Base-by-base conservation (phyloP, 2,113 vertebrate species). In the Pelusios castaneus region DNA sequence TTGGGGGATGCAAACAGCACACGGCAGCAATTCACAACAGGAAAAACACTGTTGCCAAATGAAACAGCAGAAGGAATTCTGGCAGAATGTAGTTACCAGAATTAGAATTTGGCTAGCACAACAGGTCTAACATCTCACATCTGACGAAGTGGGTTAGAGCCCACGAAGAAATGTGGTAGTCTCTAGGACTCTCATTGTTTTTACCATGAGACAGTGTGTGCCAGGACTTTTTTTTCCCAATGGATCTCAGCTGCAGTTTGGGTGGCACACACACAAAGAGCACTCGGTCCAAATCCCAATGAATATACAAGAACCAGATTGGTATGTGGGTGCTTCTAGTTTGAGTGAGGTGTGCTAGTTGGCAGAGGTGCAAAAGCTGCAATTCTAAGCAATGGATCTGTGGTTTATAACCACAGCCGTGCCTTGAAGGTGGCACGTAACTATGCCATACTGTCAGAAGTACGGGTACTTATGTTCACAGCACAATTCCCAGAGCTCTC, bases 301-400 rank as follows among this genome's bases (percentile, higher is more conserved):
- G 2, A 0, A 41, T 45, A 43, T 34, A 87, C 73, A 67, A 41
- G 11, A 78, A 82, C 54, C n/a, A 85, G 3, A 17, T 81, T 0
- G 2, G 8, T 9, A 31, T 27, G 51, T 47, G 75, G 55, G 81
- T 49, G 47, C 5, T 84, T 82, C 8, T 95, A 38, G 41, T 63
- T 76, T 31, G 45, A 45, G 9, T 38, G n/a, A 70, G 34, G 34
- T n/a, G 0, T 9, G 21, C 75, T 12, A 92, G 3, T 17, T 51
- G 80, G 3, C 1, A 24, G 13, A 87, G 24, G 17, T 2, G 3
- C 0, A 0, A 0, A 0, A 16, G 45, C 85, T 80, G 47, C 21
- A 19, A 0, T 1, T 49, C 19, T 34, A 78, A 11, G 12, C 29
- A 52, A 5, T 58, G 49, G 21, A 2, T 6, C 41, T 88, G 6